phyloP scores from a whole-genome alignment of 2,888 invertebrate genomes.

The Patella depressa region DNA sequence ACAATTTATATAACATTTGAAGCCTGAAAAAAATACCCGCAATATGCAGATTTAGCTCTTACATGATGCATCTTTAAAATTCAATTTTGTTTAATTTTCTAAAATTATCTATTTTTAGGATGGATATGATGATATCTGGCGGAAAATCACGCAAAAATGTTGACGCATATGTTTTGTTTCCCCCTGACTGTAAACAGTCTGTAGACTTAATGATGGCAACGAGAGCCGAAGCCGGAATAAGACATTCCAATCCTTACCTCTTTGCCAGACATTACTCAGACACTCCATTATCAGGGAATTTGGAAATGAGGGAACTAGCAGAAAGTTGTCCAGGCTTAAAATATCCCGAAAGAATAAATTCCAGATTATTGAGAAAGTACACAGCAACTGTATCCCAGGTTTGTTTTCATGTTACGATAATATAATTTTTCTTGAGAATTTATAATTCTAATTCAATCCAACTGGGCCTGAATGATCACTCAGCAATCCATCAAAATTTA shows the following conservation, averaged over 20 bases:
- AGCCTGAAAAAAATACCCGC: too few species aligned
- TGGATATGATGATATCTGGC: constrained; percentile 5
- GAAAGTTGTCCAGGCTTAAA: neutral
- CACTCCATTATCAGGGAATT: neutral
- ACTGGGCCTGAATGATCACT: too few species aligned
- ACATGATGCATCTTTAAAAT: too few species aligned
- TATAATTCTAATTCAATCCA: too few species aligned
- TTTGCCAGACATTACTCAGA: neutral
- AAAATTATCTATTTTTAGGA: neutral
- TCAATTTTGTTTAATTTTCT: too few species aligned
- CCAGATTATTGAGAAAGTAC: neutral
- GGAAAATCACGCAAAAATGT: constrained; percentile 4
- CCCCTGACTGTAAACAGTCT: neutral
- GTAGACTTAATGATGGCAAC: neutral
- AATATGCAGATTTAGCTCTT: too few species aligned
- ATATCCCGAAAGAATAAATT: neutral
- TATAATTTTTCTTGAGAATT: too few species aligned
- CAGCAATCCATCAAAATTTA: too few species aligned
- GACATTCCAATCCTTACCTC: neutral
- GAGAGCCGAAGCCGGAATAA: neutral
- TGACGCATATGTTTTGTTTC: constrained; percentile 2
- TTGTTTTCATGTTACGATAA: neutral
- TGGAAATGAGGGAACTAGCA: neutral
- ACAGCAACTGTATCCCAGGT: constrained; percentile 3
- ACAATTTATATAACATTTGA: too few species aligned